Base-by-base conservation (phyloP, 2,888 invertebrate species). In the Alloscopus bannaensis region DNA sequence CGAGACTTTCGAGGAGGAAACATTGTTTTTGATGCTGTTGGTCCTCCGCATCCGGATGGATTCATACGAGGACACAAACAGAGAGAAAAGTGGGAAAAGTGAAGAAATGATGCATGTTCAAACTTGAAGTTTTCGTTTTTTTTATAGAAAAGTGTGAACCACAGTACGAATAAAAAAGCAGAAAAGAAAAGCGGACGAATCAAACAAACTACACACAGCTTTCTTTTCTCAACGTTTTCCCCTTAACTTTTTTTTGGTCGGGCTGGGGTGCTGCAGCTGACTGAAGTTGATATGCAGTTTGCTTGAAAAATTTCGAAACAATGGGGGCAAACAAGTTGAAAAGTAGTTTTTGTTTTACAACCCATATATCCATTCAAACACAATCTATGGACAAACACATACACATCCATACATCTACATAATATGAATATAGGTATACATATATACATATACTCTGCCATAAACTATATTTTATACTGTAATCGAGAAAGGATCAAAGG, bases 41-140 rank as follows among this genome's bases (percentile, higher is more conserved):
- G 6, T 52, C 22, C 26, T 52, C 26, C 24, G 3, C 24, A 18
- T 4, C 47, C n/a, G 18, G 4, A 18, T n/a, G 8, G 47, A 16
- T n/a, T 47, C 18, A 47, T 4, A 11, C n/a, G 47, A 16, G 13
- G 47, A 16, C n/a, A n/a, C n/a, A n/a, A n/a, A n/a, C n/a, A n/a
- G n/a, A n/a, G n/a, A n/a, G n/a, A n/a, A n/a, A n/a, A n/a, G n/a
- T n/a, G n/a, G n/a, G n/a, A 8, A 42, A 69, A 40, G 11, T 55
- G 59, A 57, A 45, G 69, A 69, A 59, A 69, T 69, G 69, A 59
- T 40, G 28, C 57, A 36, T 59, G 69, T 28, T 69, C 45, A 20
- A 24, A 36, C 28, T 52, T 18, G 22, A 55, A 29, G n/a, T n/a
- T n/a, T n/a, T n/a, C n/a, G n/a, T n/a, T n/a, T n/a, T n/a, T n/a